phyloP scores from a whole-genome alignment of 92 coral and sea anemone genomes.

The Plumapathes pennacea region DNA sequence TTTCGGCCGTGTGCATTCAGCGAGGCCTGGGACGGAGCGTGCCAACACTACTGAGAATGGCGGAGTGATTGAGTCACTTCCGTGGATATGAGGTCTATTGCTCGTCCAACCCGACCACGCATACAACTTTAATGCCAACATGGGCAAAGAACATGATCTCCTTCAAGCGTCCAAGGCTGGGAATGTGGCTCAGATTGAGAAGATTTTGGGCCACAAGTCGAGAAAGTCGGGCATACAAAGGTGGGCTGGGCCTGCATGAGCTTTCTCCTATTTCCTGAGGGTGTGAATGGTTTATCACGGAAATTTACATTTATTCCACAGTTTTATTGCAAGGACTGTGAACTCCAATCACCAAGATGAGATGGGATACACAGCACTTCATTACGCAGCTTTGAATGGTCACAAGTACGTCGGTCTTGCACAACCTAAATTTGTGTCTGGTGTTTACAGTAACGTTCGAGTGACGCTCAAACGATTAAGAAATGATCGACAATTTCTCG shows the following conservation, averaged over 20 bases:
- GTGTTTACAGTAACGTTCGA: no score
- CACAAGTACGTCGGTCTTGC: conserved; percentile 79
- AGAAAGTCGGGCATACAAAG: conserved; percentile 83
- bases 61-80: no score
- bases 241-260: conserved; percentile 33
- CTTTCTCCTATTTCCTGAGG: neutral
- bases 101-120: no score
- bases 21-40: no score
- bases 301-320: conserved; percentile 10
- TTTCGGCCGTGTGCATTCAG: no score
- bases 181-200: conserved; percentile 93
- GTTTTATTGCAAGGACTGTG: conserved; percentile 71
- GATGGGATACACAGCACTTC: conserved; percentile 91
- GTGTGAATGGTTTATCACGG: neutral
- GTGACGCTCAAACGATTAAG: no score
- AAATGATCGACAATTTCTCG: no score
- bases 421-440: no score
- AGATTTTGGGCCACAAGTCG: conserved; percentile 77
- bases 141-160: conserved; percentile 98
- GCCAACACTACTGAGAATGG: no score
- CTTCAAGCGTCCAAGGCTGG: conserved; percentile 91
- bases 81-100: no score
- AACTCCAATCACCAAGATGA: conserved; percentile 92
- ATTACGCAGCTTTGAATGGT: conserved; percentile 85
- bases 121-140: no score